Base-by-base conservation (phyloP, 2,888 invertebrate species). In the Archips crataeganus region DNA sequence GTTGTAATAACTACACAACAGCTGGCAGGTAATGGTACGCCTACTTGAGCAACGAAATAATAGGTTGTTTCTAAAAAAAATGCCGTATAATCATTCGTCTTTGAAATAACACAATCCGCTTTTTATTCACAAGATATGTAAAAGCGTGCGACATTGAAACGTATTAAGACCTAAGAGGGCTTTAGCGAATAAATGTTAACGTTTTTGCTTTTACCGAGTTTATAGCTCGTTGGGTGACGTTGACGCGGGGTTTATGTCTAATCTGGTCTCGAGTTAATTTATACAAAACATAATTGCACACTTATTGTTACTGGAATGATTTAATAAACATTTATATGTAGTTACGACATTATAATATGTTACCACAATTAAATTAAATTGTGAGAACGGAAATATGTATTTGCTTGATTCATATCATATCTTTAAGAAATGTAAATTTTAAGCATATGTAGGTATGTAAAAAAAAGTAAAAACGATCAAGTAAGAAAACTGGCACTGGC, bases 1-100 rank as follows among this genome's bases (percentile, higher is more conserved):
- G 70, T 64, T 71, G 69, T 76, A 60, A 59, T 13, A 70, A 63
- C 45, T 45, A 39, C 49, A 60, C 54, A 63, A 63, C 47, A 63
- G 68, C 51, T 60, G 36, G 36, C 5, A 36, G 36, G 36, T 36
- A 45, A 45, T 45, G 11, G 10, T 11, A n/a, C 8, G 6, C 9
- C 4, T 6, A 49, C 8, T 49, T 47, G 23, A 67, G 36, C 39
- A 45, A 47, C 62, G 23, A 39, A 72, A 62, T 62, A 61, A 67
- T 62, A 45, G 61, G 61, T 61, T 47, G 23, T 49, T 59, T 36
- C n/a, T 23, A 13, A 36, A 57, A 57, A 32, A 57, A 15, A 15
- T 8, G 15, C 51, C 23, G 9, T 54, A 23, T 2, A 54, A 15
- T 32, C 2, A 4, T 32, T 57, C 9, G 23, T 10, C 32, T 32